Conservation (phyloP, 1,140 invertebrate species). For the Hycleus cichorii region DNA sequence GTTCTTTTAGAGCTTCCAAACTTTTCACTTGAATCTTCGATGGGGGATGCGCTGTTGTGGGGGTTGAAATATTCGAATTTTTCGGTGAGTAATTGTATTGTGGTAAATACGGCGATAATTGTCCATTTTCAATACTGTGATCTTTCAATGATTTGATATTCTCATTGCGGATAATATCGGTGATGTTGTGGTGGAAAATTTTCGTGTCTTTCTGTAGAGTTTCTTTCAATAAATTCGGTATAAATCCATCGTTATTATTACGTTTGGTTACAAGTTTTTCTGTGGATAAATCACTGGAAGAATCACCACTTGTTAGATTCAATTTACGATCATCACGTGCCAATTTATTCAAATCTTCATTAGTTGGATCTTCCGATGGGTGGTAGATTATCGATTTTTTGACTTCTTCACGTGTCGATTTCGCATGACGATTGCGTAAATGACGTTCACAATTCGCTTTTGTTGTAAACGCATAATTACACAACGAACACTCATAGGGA, state of each 20-base stretch:
- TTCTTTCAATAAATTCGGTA: constrained; percentile 23
- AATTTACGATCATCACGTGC: constrained; percentile 31
- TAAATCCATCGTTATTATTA: constrained; percentile 1
- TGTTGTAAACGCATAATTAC: constrained; percentile 93
- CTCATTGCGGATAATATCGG: constrained; percentile 21
- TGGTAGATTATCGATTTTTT: constrained; percentile 81
- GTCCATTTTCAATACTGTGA: constrained; percentile 11
- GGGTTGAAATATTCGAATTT: background rate
- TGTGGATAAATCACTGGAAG: constrained; percentile 17
- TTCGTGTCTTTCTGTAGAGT: background rate
- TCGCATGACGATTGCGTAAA: constrained; percentile 81
- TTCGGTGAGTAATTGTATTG: constrained; percentile 20
- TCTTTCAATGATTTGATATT: constrained; percentile 21
- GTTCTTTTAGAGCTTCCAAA: constrained; percentile 52
- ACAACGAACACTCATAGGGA: constrained; percentile 88
- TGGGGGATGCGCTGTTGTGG: constrained; percentile 18
- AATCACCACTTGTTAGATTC: constrained; percentile 22
- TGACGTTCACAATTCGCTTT: constrained; percentile 88
- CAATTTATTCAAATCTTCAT: constrained; percentile 56
- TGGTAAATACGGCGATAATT: constrained; percentile 19
- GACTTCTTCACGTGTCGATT: constrained; percentile 75
- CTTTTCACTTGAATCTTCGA: constrained; percentile 57
- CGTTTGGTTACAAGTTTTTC: constrained; percentile 18
- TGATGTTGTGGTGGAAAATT: constrained; percentile 4
- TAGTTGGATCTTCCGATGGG: constrained; percentile 71